These are phyloP conservation scores for Cavia porcellus DNA, from an alignment of 2,113 vertebrate genomes.

Conservation along the genomic window DNA sequence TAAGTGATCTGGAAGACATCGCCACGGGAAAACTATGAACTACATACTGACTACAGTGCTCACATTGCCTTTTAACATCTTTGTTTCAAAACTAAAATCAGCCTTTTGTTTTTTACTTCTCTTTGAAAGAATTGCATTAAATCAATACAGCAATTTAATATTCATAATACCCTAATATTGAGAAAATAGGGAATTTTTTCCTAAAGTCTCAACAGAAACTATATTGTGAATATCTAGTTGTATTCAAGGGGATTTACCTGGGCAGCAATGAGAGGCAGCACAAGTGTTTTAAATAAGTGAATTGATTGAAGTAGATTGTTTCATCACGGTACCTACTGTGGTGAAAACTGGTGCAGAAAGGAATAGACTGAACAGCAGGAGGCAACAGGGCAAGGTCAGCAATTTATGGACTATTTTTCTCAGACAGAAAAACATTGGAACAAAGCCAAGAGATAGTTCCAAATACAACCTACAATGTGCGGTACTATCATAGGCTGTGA, in stretches of 20 bases:
- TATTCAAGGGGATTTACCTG: background rate
- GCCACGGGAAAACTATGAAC: background rate
- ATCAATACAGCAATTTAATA: background rate
- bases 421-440: background rate
- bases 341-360: background rate
- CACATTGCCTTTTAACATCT: background rate
- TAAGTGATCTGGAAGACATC: background rate
- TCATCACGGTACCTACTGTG: background rate
- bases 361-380: background rate
- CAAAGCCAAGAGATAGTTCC: background rate
- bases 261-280: background rate
- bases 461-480: background rate
- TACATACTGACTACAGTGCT: background rate
- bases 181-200: background rate
- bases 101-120: background rate
- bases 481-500: fast-evolving
- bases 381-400: background rate
- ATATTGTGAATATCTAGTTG: too few species aligned
- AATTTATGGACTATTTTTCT: background rate
- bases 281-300: background rate
- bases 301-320: background rate
- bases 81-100: background rate
- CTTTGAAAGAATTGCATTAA: background rate
- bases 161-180: background rate
- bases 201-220: background rate